Evolutionary conservation across 2,888 invertebrate genomes (phyloP).

Genomic region (Ichneumoninae sp.): DNA sequence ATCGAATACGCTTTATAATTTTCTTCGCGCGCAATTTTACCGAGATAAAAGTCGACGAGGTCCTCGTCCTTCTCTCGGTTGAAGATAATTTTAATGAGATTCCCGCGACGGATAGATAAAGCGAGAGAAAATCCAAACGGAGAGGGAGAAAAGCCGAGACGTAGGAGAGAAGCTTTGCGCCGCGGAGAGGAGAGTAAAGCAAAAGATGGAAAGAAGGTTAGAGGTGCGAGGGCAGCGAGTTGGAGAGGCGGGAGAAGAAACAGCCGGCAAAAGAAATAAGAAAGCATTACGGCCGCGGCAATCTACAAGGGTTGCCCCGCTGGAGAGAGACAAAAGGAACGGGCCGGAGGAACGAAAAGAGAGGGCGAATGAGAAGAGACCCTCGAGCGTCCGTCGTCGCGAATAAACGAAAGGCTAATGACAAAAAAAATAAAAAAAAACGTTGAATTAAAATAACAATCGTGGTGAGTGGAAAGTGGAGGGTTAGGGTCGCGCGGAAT

Average conservation of each 20-base stretch:
- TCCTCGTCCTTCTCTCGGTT: constrained; percentile 60
- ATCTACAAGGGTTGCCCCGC: constrained; percentile 47
- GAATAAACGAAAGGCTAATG: constrained; percentile 76
- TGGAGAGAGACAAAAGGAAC: constrained; percentile 29
- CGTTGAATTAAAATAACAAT: constrained; percentile 69
- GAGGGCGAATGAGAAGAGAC: constrained; percentile 1
- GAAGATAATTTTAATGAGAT: constrained; percentile 81
- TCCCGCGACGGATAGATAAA: constrained; percentile 59
- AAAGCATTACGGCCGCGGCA: constrained; percentile 65
- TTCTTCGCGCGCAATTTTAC: background rate
- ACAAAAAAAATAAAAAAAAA: constrained; percentile 74
- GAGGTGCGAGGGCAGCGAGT: constrained; percentile 48
- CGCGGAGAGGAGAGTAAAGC: constrained; percentile 29
- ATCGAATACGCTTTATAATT: constrained; percentile 6
- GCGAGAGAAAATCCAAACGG: constrained; percentile 29
- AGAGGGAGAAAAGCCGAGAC: constrained; percentile 11
- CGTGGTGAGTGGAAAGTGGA: constrained; percentile 50
- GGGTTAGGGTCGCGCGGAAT: constrained; percentile 14
- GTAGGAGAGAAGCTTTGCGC: constrained; percentile 6
- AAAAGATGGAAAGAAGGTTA: constrained; percentile 56
- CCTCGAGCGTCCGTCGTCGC: constrained; percentile 44
- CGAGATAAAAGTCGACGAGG: constrained; percentile 63
- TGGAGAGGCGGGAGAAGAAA: constrained; percentile 56
- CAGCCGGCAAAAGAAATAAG: constrained; percentile 59
- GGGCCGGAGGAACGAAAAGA: background rate